These are phyloP conservation scores for Stegana nigrithorax DNA, from an alignment of 2,888 invertebrate genomes.

Conservation along the genomic window DNA sequence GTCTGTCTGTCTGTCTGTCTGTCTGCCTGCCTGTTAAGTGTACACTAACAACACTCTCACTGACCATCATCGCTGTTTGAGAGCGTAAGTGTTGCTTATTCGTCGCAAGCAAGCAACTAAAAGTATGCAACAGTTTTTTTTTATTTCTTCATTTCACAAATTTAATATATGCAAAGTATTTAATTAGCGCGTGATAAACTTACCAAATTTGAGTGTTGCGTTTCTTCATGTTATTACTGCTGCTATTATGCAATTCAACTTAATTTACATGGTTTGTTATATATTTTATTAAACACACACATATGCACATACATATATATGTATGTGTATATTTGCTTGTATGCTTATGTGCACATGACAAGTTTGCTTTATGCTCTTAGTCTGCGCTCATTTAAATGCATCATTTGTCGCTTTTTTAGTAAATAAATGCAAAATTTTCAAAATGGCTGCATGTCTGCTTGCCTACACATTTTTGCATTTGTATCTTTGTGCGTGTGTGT, in stretches of 20 bases:
- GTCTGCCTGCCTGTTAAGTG: background rate
- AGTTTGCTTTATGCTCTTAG: background rate
- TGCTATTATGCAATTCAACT: background rate
- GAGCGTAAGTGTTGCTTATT: background rate
- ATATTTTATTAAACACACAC: background rate
- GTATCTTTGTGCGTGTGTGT: background rate
- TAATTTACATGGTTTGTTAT: background rate
- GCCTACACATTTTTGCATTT: background rate
- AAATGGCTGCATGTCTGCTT: slow-evolving; percentile 12
- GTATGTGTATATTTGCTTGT: too few relatives aligned
- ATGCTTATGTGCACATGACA: too few relatives aligned
- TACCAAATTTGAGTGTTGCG: background rate
- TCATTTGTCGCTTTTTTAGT: slow-evolving; percentile 18
- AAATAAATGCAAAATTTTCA: slow-evolving; percentile 19
- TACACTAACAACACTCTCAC: slow-evolving; percentile 6
- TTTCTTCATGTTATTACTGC: background rate
- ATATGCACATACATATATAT: background rate
- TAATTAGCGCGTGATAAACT: background rate
- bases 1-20: slow-evolving; percentile 2
- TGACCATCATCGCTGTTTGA: slow-evolving; percentile 6
- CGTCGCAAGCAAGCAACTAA: slow-evolving; percentile 33
- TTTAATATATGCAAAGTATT: background rate
- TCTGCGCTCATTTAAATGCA: background rate
- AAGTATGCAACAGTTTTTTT: slow-evolving; percentile 57
- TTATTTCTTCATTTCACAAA: background rate